These are phyloP conservation scores for Butorides virescens DNA, from an alignment of 2,113 vertebrate species.

Conservation along the genomic window DNA sequence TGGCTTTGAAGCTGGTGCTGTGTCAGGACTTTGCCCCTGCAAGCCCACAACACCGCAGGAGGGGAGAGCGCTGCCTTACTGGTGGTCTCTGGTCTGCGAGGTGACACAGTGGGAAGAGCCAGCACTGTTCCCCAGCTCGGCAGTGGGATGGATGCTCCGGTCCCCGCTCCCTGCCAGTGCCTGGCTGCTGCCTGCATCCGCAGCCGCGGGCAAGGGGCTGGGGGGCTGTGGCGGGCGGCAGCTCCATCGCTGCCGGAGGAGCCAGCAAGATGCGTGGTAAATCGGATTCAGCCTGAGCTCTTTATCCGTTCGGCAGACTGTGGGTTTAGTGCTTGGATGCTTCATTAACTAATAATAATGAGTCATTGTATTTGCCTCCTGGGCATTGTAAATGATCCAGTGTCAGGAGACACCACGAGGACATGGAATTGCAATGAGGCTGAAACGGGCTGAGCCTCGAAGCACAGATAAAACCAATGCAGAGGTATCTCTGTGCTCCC, in stretches of 20 bases:
- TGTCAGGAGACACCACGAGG: slow-evolving; percentile 57
- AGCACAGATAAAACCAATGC: neutral
- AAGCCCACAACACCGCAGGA: neutral
- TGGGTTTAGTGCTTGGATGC: slow-evolving; percentile 71
- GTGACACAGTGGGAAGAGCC: neutral
- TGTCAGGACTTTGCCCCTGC: neutral
- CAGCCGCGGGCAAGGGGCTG: fast-evolving
- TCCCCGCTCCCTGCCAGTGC: neutral
- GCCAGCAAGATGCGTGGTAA: neutral
- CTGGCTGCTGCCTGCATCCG: neutral
- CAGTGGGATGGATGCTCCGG: neutral
- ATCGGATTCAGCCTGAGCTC: slow-evolving; percentile 25
- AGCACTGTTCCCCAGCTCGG: fast-evolving
- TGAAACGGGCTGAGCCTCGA: neutral
- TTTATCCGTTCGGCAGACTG: slow-evolving; percentile 41
- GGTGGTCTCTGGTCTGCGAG: neutral
- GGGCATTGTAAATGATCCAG: slow-evolving; percentile 72
- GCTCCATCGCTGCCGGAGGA: neutral
- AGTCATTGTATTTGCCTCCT: slow-evolving; percentile 68
- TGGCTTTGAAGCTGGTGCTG: neutral
- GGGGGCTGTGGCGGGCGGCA: neutral
- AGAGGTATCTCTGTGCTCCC: neutral
- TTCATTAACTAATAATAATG: slow-evolving; percentile 79
- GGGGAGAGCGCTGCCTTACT: neutral
- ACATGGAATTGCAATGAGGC: slow-evolving; percentile 63